phyloP scores from a whole-genome alignment of 2,888 invertebrate genomes.

The Philonicus albiceps region DNA sequence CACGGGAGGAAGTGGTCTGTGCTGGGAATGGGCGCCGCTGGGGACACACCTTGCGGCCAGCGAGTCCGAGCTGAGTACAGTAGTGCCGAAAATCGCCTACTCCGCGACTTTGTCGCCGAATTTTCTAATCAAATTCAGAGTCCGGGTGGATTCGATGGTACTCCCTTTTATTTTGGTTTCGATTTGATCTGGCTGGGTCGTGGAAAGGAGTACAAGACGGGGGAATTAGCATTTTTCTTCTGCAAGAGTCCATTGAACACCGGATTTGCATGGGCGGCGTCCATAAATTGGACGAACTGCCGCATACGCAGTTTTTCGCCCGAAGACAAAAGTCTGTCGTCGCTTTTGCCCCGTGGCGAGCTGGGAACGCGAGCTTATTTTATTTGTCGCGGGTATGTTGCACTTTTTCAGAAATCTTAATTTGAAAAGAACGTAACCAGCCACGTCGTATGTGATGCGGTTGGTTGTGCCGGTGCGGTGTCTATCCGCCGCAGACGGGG shows the following conservation, averaged over 20 bases:
- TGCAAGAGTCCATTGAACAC: not conserved
- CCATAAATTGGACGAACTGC: not conserved
- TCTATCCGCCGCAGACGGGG: not conserved
- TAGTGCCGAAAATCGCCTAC: not conserved
- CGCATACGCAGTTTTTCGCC: conserved; percentile 4
- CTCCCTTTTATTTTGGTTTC: not conserved
- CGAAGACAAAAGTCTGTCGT: not conserved
- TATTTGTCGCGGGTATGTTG: not conserved
- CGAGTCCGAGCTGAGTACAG: not conserved
- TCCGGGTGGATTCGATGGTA: not conserved
- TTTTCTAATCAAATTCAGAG: not conserved
- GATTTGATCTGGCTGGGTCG: not conserved
- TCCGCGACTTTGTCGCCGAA: not conserved
- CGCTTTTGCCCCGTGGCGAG: not conserved
- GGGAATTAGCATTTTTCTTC: not conserved
- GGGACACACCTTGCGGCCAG: conserved; percentile 3
- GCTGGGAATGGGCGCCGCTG: not conserved
- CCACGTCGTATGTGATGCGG: not conserved
- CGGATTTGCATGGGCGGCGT: conserved; percentile 35
- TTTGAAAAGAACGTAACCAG: not conserved
- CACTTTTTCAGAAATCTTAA: not conserved
- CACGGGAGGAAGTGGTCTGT: not conserved
- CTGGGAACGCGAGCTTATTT: not conserved
- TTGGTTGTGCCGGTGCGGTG: not conserved
- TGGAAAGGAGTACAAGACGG: not conserved